Evolutionary conservation across 2,113 vertebrate genomes (phyloP), one percentile per base, ranked within the genome.

Genomic region (Sapayoa aenigma): DNA sequence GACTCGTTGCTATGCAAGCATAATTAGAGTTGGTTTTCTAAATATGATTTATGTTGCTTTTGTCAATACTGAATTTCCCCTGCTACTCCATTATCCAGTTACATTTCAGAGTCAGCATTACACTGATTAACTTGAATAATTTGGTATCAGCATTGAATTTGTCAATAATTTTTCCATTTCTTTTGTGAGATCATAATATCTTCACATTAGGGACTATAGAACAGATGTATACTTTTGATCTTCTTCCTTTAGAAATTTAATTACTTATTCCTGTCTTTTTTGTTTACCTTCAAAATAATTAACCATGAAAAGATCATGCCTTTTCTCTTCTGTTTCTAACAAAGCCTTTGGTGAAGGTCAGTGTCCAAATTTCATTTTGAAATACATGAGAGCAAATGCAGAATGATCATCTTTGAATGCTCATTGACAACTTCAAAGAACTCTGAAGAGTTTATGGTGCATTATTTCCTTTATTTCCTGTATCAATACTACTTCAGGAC

Each of bases 1-100:
- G 37, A 60, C 0, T 1, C 23, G 33, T 39, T 0, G 0, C 18
- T 69, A 35, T 66, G 55, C 7, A 58, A n/a, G 37, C 1, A 2
- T 80, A 84, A 84, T 46, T 78, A 80, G 31, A 56, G 28, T 37
- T 77, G 19, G 14, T 56, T 74, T 84, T 69, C 63, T 80, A 69
- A 77, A 62, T 73, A 60, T 19, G 12, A 3, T 27, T 73, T 62
- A 52, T 60, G 28, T 73, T 84, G 17, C 31, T 80, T 87, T 65
- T 69, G 76, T 89, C 63, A 69, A 68, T 84, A 46, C 22, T 53
- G 31, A 75, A 37, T 82, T 90, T 82, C 15, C 37, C 25, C 28
- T 71, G 35, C 49, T 79, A 58, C 71, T 86, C 25, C 67, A 79
- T 79, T 89, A 76, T 50, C 33, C 41, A 83, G 28, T 67, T 94